These are phyloP conservation scores for Desmodus rotundus DNA, from an alignment of 2,113 vertebrate species.

Conservation along the genomic window DNA sequence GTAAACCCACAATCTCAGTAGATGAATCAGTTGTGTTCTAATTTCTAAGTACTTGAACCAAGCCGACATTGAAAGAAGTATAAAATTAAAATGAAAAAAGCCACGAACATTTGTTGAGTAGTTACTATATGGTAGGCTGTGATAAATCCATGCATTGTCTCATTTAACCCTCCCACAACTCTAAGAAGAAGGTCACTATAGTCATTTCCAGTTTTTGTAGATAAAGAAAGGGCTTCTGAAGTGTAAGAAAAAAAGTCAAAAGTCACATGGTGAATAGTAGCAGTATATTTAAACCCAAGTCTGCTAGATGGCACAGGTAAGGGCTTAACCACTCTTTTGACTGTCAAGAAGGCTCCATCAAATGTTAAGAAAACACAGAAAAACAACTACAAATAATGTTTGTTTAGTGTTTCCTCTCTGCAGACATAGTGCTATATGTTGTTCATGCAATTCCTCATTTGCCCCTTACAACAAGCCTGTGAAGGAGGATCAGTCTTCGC, in stretches of 20 bases:
- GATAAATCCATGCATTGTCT: neutral
- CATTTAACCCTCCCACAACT: neutral
- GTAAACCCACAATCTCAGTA: neutral
- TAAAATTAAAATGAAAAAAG: neutral
- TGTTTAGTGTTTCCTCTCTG: neutral
- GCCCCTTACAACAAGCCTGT: neutral
- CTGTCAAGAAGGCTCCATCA: neutral
- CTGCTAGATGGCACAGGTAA: neutral
- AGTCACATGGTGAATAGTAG: neutral
- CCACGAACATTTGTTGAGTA: neutral
- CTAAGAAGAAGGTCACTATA: neutral
- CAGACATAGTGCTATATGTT: neutral
- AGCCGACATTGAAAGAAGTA: conserved; percentile 5
- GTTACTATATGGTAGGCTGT: neutral
- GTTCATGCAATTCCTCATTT: neutral
- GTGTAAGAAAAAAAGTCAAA: neutral
- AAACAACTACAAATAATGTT: neutral
- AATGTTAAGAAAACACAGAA: neutral
- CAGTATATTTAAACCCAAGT: neutral
- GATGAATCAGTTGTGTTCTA: neutral
- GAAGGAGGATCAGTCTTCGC: neutral
- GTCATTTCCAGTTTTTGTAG: neutral
- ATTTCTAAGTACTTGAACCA: neutral
- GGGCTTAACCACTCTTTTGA: neutral
- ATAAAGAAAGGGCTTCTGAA: neutral